phyloP scores from a whole-genome alignment of 2,113 vertebrate species.

The Cyprinodon variegatus region DNA sequence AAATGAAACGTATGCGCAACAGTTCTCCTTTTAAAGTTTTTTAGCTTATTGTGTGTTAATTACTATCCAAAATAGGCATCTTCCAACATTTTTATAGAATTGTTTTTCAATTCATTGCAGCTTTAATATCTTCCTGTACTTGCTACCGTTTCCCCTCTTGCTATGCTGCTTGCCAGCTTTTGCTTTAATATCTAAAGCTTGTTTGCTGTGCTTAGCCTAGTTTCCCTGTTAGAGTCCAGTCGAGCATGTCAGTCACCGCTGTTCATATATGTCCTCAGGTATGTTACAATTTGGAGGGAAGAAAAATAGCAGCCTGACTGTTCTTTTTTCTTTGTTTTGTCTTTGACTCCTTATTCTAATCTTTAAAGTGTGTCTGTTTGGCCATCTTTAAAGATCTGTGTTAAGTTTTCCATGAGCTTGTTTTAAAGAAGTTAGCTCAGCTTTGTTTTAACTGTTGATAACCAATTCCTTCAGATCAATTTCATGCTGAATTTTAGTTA shows the following conservation, averaged over 20 bases:
- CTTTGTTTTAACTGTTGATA: slow-evolving; percentile 2
- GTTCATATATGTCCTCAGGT: slow-evolving; percentile 27
- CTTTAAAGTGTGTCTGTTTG: not conserved
- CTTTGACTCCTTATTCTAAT: not conserved
- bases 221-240: not conserved
- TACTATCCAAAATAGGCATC: no score
- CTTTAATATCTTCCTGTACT: slow-evolving; percentile 8
- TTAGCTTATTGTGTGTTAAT: not conserved
- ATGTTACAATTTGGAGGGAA: slow-evolving; percentile 8
- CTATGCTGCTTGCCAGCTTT: not conserved
- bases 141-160: not conserved
- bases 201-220: slow-evolving; percentile 24
- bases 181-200: not conserved
- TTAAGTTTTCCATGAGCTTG: slow-evolving; percentile 59
- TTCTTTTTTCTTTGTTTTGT: not conserved
- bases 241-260: not conserved
- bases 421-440: slow-evolving; percentile 45
- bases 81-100: no score
- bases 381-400: slow-evolving; percentile 4
- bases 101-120: no score
- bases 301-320: not conserved
- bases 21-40: not conserved
- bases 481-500: slow-evolving; percentile 53
- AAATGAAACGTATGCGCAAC: no score
- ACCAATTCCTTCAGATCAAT: slow-evolving; percentile 16